Percentiles rank a stretch among this genome's conserved stretches.
Conservation (phyloP, 2,888 invertebrate genomes). For the Pristionchus mayeri region DNA sequence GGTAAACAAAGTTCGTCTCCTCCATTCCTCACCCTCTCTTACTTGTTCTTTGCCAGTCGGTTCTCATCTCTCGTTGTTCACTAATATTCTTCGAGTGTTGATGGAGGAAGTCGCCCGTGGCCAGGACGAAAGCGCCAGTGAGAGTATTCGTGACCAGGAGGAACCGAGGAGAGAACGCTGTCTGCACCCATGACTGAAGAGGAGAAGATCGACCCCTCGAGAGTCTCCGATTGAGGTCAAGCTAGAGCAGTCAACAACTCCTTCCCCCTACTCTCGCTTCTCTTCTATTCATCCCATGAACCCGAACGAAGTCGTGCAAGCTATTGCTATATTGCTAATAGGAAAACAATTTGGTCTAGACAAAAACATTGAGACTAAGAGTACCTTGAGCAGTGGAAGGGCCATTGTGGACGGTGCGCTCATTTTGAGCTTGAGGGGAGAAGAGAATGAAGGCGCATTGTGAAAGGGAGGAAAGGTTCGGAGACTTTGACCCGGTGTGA, state of each 20-base stretch:
- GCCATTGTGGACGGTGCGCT: not conserved
- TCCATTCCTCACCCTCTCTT: not conserved
- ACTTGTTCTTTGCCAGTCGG: conserved; percentile 45
- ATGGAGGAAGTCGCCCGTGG: conserved; percentile 46
- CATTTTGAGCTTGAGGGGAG: conserved; percentile 3
- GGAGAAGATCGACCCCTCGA: not conserved
- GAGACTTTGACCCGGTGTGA: conserved; percentile 14
- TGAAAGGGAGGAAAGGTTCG: conserved; percentile 5
- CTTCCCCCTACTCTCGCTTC: conserved; percentile 8
- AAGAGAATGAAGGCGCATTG: conserved; percentile 10
- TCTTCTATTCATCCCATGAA: conserved; percentile 13
- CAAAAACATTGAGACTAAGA: not conserved
- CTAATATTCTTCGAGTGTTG: not conserved
- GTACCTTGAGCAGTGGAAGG: conserved; percentile 42
- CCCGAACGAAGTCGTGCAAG: conserved; percentile 11
- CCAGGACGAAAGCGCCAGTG: not conserved
- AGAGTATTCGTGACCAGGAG: conserved; percentile 28
- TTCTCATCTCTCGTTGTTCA: not conserved
- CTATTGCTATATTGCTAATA: too few species aligned
- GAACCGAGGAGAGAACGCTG: conserved; percentile 36
- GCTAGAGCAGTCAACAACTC: conserved; percentile 38
- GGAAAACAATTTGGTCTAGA: not conserved
- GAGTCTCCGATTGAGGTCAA: not conserved
- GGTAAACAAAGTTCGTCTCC: not conserved
- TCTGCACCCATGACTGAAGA: conserved; percentile 25